Evolutionary conservation across 2,888 invertebrate genomes (phyloP).

Genomic region (Acrobasis suavella): DNA sequence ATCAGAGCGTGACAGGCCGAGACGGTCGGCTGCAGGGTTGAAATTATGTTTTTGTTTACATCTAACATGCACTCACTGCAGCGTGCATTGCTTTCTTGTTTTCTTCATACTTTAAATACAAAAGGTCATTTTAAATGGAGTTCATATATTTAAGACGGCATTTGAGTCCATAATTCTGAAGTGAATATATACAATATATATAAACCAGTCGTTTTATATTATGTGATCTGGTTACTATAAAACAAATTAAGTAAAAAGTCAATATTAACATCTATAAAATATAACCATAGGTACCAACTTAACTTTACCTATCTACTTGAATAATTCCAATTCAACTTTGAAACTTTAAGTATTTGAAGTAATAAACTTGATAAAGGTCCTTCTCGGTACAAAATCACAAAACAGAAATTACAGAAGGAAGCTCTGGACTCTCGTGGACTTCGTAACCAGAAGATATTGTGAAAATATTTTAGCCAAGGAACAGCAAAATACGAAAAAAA

Average conservation of each 20-base stretch:
- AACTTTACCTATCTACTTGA: not conserved
- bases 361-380: not conserved
- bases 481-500: no score
- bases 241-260: no score
- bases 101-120: not conserved
- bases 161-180: no score
- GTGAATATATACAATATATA: no score
- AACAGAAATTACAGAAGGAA: not conserved
- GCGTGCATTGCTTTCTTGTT: conserved; percentile 1
- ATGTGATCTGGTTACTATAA: no score
- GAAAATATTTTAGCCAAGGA: no score
- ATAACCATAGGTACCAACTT: no score
- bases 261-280: no score
- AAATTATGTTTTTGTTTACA: conserved; percentile 20
- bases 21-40: conserved; percentile 8
- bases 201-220: no score
- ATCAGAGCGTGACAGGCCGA: conserved; percentile 12
- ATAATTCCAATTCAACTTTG: not conserved
- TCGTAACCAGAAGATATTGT: no score
- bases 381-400: not conserved
- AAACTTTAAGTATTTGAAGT: not conserved
- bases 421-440: not conserved
- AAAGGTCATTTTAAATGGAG: no score
- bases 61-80: not conserved
- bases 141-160: no score